A percentile compares a stretch with the other conserved stretches of the same genome.
Evolutionary conservation across 2,797 vertebrate species (phyloP).

Genomic region (Lateolabrax maculatus): DNA sequence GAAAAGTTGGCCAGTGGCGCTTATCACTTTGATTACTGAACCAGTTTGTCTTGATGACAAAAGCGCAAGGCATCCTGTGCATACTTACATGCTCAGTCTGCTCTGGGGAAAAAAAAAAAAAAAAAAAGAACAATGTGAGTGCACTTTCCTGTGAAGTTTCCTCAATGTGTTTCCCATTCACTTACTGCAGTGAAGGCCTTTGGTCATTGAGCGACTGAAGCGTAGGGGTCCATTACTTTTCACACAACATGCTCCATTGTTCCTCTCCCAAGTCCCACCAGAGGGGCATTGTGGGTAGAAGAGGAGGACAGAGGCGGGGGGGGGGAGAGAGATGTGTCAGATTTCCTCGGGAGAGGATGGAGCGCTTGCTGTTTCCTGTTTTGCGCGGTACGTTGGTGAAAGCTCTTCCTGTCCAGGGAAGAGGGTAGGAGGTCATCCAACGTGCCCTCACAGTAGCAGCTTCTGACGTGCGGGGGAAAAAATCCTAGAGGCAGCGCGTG

Average conservation of each 20-base stretch:
- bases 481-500: not conserved
- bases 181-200: conserved; percentile 42
- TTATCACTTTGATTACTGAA: conserved; percentile 19
- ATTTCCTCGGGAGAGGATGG: conserved; percentile 80
- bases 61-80: conserved; percentile 36
- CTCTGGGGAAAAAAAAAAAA: not conserved
- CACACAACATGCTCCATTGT: conserved; percentile 84
- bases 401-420: conserved; percentile 75
- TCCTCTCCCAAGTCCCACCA: conserved; percentile 53
- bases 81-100: not conserved
- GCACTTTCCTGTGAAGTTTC: conserved; percentile 60
- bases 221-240: conserved; percentile 67
- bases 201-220: conserved; percentile 44
- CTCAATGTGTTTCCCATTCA: conserved; percentile 62
- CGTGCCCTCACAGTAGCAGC: conserved; percentile 43
- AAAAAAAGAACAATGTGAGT: conserved; percentile 15
- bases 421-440: conserved; percentile 39
- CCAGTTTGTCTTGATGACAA: not conserved
- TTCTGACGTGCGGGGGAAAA: not conserved
- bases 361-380: conserved; percentile 81
- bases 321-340: conserved; percentile 52
- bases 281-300: conserved; percentile 73
- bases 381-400: conserved; percentile 58
- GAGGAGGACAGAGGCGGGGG: conserved; percentile 31
- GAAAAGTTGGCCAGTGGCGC: conserved; percentile 12